Base-by-base conservation (phyloP, 2,797 vertebrate genomes). In the Catharus ustulatus region DNA sequence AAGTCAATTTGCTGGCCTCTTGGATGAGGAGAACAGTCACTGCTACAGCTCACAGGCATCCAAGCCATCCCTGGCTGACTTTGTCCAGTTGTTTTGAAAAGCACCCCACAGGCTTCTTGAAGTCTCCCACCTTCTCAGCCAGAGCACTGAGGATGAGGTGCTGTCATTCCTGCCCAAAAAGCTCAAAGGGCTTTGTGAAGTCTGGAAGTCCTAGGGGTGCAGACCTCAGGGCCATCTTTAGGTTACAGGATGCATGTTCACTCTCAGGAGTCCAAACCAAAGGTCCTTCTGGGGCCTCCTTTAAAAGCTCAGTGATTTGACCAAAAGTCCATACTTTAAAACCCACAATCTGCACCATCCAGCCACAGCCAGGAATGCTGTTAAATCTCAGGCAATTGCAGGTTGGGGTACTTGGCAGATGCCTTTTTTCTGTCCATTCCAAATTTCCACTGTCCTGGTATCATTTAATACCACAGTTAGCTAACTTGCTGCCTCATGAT, bases 211-310 rank as follows among this genome's bases (percentile, higher is more conserved):
- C 49, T 23, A 24, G 29, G 1, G 49, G 34, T 34, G 34, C 58
- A 73, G 49, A 38, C 42, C 48, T 40, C 34, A 63, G 30, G 68
- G 13, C 19, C 40, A 62, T 19, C 27, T 63, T 63, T 23, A 46
- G 15, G n/a, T 83, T 15, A 54, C 10, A n/a, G 34, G 55, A 55
- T 0, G 1, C 1, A 2, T 55, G 15, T 24, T 64, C 34, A n/a
- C 19, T n/a, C 34, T 73, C 58, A 63, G 58, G 42, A 48, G 34
- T n/a, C 49, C 34, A 55, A 63, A 63, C 13, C 29, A 29, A 63
- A 83, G 5, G 34, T 83, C 10, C 15, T 73, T 48, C 4, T 1
- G 0, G 23, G 15, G 42, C 5, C 29, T 55, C 49, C 58, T 73
- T 46, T 63, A 55, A 55, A 63, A 83, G 29, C 23, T 55, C 68